Evolutionary conservation across 1,140 invertebrate species (phyloP).

Genomic region (Mizuhopecten yessoensis): DNA sequence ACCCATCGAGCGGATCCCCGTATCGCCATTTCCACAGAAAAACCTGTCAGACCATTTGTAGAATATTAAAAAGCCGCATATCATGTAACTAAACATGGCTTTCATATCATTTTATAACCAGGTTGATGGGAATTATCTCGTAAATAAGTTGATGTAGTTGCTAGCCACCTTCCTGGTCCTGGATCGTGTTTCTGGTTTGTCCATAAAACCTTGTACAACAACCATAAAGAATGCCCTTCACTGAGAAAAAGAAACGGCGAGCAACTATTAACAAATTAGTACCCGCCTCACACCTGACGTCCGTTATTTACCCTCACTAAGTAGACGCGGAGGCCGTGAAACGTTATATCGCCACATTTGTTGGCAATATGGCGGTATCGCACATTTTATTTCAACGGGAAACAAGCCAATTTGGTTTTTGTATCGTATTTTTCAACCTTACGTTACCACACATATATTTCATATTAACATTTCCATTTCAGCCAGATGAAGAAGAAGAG

Average conservation of each 20-base stretch:
- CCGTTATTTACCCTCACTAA: slow-evolving; percentile 12
- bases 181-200: slow-evolving; percentile 40
- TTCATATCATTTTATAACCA: slow-evolving; percentile 45
- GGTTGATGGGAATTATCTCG: slow-evolving; percentile 42
- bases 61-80: slow-evolving; percentile 41
- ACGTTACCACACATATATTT: slow-evolving; percentile 31
- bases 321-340: slow-evolving; percentile 28
- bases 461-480: slow-evolving; percentile 28
- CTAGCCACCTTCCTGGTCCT: not conserved
- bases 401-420: slow-evolving; percentile 39
- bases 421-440: slow-evolving; percentile 26
- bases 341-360: slow-evolving; percentile 49
- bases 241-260: slow-evolving; percentile 45
- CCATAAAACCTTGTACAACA: slow-evolving; percentile 42
- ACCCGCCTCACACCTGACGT: slow-evolving; percentile 45
- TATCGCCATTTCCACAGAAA: slow-evolving; percentile 38
- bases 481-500: slow-evolving; percentile 24
- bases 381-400: slow-evolving; percentile 45
- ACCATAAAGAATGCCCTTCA: slow-evolving; percentile 45
- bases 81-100: slow-evolving; percentile 45
- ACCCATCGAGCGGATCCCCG: not conserved
- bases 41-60: slow-evolving; percentile 34
- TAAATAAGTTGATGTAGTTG: slow-evolving; percentile 42
- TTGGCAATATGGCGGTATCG: slow-evolving; percentile 43
- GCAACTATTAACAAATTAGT: slow-evolving; percentile 47